Evolutionary conservation across 2,888 invertebrate species (phyloP).

Genomic region (Callyntrura sp.): DNA sequence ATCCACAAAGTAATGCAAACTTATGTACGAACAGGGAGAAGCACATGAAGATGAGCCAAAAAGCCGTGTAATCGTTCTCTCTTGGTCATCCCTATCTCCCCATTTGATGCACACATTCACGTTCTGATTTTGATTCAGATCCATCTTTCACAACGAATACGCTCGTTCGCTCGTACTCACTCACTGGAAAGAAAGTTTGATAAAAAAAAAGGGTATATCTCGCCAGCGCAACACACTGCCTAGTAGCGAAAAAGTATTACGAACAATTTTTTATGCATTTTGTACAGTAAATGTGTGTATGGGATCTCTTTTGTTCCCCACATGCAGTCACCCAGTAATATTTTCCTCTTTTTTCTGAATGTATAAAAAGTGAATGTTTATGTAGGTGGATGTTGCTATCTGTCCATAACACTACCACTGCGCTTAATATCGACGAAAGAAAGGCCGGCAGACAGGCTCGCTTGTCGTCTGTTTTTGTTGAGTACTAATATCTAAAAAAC

Average conservation of each 20-base stretch:
- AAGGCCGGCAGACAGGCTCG: constrained; percentile 12
- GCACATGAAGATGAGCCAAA: constrained; percentile 68
- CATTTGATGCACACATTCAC: constrained; percentile 49
- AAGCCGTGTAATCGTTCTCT: constrained; percentile 72
- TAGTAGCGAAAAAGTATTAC: constrained; percentile 34
- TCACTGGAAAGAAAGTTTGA: constrained; percentile 66
- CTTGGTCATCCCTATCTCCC: constrained; percentile 68
- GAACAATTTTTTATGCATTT: constrained; percentile 55
- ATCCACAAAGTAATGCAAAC: background rate
- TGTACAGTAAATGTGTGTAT: background rate
- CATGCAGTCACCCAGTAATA: constrained; percentile 16
- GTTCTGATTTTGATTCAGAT: constrained; percentile 67
- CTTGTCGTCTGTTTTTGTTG: constrained; percentile 43
- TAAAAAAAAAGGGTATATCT: constrained; percentile 6
- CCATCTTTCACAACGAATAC: constrained; percentile 57
- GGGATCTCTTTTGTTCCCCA: background rate
- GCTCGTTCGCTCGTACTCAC: constrained; percentile 40
- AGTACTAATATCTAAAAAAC: constrained; percentile 40
- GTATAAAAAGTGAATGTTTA: background rate
- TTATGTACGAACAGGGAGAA: background rate
- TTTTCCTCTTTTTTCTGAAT: constrained; percentile 19
- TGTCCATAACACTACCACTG: constrained; percentile 3
- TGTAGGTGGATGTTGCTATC: constrained; percentile 38
- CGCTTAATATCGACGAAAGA: constrained; percentile 23
- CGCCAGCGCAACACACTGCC: too few species aligned